Evolutionary conservation across 1,140 invertebrate genomes (phyloP), one percentile per base, ranked within the genome.

Genomic region (Asbolus verrucosus): DNA sequence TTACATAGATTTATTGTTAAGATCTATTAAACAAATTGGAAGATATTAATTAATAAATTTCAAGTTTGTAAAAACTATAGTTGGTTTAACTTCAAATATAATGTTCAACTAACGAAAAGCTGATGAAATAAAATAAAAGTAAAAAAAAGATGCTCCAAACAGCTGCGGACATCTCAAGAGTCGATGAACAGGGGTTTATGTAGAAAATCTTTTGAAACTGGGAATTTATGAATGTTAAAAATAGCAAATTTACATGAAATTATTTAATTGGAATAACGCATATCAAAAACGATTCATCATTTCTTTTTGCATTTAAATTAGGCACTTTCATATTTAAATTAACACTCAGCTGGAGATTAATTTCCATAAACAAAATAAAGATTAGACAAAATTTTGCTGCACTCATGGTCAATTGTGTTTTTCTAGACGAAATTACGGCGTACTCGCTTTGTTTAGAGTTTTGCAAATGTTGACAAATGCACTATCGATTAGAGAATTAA

Each of bases 371-470:
- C 41, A 3, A n/a, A n/a, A n/a, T n/a, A n/a, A n/a, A n/a, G n/a
- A n/a, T n/a, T n/a, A n/a, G n/a, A n/a, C n/a, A n/a, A n/a, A 19
- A 14, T 54, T 54, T 54, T 13, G 19, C 46, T 54, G 46, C 21
- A 54, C 24, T n/a, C n/a, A n/a, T n/a, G n/a, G n/a, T n/a, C n/a
- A n/a, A n/a, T n/a, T n/a, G n/a, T n/a, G n/a, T n/a, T n/a, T n/a
- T n/a, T n/a, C n/a, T n/a, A n/a, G n/a, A n/a, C n/a, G n/a, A n/a
- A n/a, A n/a, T n/a, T n/a, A n/a, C n/a, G n/a, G n/a, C n/a, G n/a
- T n/a, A n/a, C n/a, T n/a, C n/a, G n/a, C n/a, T n/a, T 46, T 18
- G 41, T 46, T 46, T 46, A 46, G 41, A 46, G 18, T 46, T 46
- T 46, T 46, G 41, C 41, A 15, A 46, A 16, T 46, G n/a, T n/a